Evolutionary conservation across 2,888 invertebrate species (phyloP).

Genomic region (Lycia hirtaria): DNA sequence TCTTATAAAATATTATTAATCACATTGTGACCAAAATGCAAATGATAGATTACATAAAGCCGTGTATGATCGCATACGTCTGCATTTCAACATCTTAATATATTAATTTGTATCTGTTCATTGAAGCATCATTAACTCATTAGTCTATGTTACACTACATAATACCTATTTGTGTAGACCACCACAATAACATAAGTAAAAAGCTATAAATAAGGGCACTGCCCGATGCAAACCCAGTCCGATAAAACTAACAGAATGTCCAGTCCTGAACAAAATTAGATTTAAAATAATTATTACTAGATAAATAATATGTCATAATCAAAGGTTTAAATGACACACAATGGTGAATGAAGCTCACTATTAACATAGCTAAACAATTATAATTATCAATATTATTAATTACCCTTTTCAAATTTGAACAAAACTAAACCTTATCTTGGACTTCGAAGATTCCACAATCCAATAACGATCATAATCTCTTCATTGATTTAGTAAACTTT

Average conservation of each 20-base stretch:
- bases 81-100: slow-evolving; percentile 18
- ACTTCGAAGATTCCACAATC: slow-evolving; percentile 20
- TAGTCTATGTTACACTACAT: slow-evolving; percentile 14
- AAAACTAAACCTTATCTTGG: slow-evolving; percentile 6
- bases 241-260: slow-evolving; percentile 38
- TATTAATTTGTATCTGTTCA: slow-evolving; percentile 31
- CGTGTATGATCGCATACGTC: slow-evolving; percentile 18
- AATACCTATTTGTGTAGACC: slow-evolving; percentile 20
- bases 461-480: slow-evolving; percentile 17
- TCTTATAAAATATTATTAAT: slow-evolving; percentile 39
- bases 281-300: slow-evolving; percentile 31
- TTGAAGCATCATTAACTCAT: slow-evolving; percentile 26
- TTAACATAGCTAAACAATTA: slow-evolving; percentile 12
- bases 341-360: slow-evolving; percentile 19
- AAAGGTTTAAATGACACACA: slow-evolving; percentile 21
- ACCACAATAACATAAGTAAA: slow-evolving; percentile 32
- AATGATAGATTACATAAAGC: slow-evolving; percentile 41
- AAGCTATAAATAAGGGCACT: slow-evolving; percentile 50
- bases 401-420: slow-evolving; percentile 22
- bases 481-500: slow-evolving; percentile 20
- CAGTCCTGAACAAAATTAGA: slow-evolving; percentile 24
- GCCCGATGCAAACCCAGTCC: slow-evolving; percentile 51
- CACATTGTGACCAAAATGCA: slow-evolving; percentile 47
- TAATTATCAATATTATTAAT: slow-evolving; percentile 4
- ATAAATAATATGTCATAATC: slow-evolving; percentile 38